Evolutionary conservation across 92 coral and sea anemone genomes (phyloP).

Genomic region (Epizoanthus stellaris): DNA sequence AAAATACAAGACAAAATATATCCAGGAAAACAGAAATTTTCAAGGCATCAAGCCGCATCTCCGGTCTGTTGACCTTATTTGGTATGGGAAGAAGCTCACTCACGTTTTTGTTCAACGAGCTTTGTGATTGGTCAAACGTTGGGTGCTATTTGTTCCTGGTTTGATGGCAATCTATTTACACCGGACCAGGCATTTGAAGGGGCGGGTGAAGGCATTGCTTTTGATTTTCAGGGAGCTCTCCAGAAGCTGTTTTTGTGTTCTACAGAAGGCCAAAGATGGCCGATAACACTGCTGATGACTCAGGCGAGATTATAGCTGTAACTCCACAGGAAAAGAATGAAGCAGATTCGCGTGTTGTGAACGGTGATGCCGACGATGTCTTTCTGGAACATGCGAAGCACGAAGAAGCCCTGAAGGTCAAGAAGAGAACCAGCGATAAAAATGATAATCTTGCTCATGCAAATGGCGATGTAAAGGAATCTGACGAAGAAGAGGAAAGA

Average conservation of each 20-base stretch:
- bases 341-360: constrained; percentile 22
- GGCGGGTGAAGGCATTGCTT: constrained; percentile 26
- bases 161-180: constrained; percentile 39
- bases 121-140: constrained; percentile 69
- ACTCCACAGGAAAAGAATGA: not conserved
- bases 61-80: constrained; percentile 38
- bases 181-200: constrained; percentile 45
- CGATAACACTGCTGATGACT: constrained; percentile 19
- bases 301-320: not conserved
- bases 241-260: constrained; percentile 12
- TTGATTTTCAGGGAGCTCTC: not conserved
- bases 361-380: constrained; percentile 39
- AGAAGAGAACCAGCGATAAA: constrained; percentile 13
- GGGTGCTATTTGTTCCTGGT: constrained; percentile 34
- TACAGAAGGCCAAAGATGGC: constrained; percentile 20
- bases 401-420: constrained; percentile 28
- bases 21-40: too few species aligned
- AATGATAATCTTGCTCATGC: constrained; percentile 20
- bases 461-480: constrained; percentile 14
- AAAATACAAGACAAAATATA: too few species aligned
- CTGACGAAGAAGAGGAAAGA: constrained; percentile 46
- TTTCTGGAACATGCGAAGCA: constrained; percentile 15
- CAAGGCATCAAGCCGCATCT: constrained; percentile 10
- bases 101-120: constrained; percentile 30
- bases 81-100: constrained; percentile 25